A percentile compares a stretch with the other conserved stretches of the same genome.
phyloP scores from a whole-genome alignment of 1,140 invertebrate species.

The Drosophila novamexicana region DNA sequence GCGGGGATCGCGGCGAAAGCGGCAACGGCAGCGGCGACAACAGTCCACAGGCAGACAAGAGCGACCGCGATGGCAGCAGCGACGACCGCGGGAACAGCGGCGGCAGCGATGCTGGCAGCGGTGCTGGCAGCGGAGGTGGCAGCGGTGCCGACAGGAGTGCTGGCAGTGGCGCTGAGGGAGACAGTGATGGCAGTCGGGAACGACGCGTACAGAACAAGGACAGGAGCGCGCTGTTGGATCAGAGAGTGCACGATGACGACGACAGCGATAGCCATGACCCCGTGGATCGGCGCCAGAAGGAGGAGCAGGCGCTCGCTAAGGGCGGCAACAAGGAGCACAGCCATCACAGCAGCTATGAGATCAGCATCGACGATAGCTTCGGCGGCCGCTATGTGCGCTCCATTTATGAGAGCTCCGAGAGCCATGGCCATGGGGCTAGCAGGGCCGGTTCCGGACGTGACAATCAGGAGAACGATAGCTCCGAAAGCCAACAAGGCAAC shows the following conservation, averaged over 20 bases:
- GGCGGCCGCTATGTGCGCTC: constrained; percentile 65
- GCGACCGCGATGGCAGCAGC: not conserved
- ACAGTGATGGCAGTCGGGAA: not conserved
- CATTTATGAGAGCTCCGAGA: constrained; percentile 72
- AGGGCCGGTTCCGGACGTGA: constrained; percentile 7
- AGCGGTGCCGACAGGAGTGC: too few relatives aligned
- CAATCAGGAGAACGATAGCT: not conserved
- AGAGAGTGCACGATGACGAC: constrained; percentile 38
- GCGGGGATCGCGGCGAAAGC: not conserved
- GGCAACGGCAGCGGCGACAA: not conserved
- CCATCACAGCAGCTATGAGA: constrained; percentile 73
- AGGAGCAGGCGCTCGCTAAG: not conserved
- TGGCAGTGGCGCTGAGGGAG: too few relatives aligned
- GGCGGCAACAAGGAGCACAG: constrained; percentile 30
- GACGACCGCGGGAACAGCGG: too few relatives aligned
- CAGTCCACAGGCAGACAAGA: not conserved
- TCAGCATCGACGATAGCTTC: constrained; percentile 75
- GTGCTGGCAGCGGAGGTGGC: too few relatives aligned
- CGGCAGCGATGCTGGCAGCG: not conserved
- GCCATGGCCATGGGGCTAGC: constrained; percentile 60
- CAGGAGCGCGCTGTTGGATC: too few relatives aligned
- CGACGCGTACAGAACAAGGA: too few relatives aligned
- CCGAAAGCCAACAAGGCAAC: not conserved
- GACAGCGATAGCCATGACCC: constrained; percentile 65
- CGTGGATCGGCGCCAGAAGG: not conserved